Evolutionary conservation across 1,140 invertebrate genomes (phyloP).

Genomic region (Rhopalosiphum maidis): DNA sequence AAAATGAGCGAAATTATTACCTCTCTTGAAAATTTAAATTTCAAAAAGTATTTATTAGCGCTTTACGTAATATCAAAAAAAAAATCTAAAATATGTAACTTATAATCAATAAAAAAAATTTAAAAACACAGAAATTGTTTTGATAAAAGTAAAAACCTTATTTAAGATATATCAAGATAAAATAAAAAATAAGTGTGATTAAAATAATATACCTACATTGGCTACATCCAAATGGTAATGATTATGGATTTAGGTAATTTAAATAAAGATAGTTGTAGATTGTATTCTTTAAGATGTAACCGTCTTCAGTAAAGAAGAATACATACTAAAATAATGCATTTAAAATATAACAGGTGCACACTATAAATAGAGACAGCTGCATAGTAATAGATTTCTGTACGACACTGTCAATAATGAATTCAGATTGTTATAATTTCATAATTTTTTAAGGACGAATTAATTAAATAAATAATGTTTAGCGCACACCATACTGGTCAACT

Average conservation of each 20-base stretch:
- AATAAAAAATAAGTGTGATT: not conserved
- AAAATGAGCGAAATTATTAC: not conserved
- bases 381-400: not conserved
- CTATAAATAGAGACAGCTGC: no score
- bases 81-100: not conserved
- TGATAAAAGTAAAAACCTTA: not conserved
- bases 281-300: not conserved
- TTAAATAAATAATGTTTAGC: not conserved
- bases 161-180: not conserved
- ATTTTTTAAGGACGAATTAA: not conserved
- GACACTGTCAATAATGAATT: not conserved
- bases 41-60: not conserved
- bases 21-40: not conserved
- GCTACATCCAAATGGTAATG: no score
- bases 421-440: not conserved
- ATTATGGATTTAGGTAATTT: not conserved
- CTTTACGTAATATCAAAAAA: not conserved
- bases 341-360: not conserved
- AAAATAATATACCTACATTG: no score
- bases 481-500: not conserved
- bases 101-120: not conserved
- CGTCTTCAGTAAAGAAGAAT: no score
- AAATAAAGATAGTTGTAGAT: not conserved
- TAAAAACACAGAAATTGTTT: not conserved
- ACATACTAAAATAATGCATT: not conserved